Conservation (phyloP, 2,888 invertebrate species). For the Drosophila villosipedis region DNA sequence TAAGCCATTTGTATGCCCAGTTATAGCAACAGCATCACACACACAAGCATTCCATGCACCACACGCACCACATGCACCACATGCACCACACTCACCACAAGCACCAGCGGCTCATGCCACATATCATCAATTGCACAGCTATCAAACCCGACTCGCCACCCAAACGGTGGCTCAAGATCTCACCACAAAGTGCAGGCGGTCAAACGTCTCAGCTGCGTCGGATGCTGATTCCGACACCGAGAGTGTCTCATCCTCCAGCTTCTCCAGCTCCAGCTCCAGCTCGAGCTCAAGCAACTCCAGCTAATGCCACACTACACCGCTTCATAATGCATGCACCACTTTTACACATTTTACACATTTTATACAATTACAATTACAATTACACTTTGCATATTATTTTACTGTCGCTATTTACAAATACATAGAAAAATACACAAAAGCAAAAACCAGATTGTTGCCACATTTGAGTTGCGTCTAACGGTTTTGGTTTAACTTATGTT, state of each 20-base stretch:
- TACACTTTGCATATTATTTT: slow-evolving; percentile 12
- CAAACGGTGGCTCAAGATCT: slow-evolving; percentile 73
- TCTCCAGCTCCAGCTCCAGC: slow-evolving; percentile 24
- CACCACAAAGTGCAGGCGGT: slow-evolving; percentile 49
- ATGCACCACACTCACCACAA: background rate
- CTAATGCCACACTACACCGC: slow-evolving; percentile 16
- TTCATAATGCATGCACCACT: slow-evolving; percentile 14
- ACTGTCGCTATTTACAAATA: slow-evolving; percentile 27
- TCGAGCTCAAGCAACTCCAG: slow-evolving; percentile 19
- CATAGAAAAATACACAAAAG: slow-evolving; percentile 35
- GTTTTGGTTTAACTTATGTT: slow-evolving; percentile 40
- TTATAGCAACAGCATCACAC: slow-evolving; percentile 27
- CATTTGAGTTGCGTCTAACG: slow-evolving; percentile 4
- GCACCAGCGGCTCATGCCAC: slow-evolving; percentile 43
- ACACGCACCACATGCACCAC: slow-evolving; percentile 17
- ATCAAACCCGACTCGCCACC: slow-evolving; percentile 56
- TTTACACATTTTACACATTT: slow-evolving; percentile 22
- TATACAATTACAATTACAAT: slow-evolving; percentile 21
- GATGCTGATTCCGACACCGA: slow-evolving; percentile 42
- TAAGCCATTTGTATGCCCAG: slow-evolving; percentile 69
- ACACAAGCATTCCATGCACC: slow-evolving; percentile 26
- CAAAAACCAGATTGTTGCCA: background rate
- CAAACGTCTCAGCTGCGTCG: slow-evolving; percentile 20
- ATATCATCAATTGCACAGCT: slow-evolving; percentile 33
- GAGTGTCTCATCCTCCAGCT: slow-evolving; percentile 38